These are phyloP conservation scores for Listronotus oregonensis DNA, from an alignment of 1,140 invertebrate species.

Conservation along the genomic window DNA sequence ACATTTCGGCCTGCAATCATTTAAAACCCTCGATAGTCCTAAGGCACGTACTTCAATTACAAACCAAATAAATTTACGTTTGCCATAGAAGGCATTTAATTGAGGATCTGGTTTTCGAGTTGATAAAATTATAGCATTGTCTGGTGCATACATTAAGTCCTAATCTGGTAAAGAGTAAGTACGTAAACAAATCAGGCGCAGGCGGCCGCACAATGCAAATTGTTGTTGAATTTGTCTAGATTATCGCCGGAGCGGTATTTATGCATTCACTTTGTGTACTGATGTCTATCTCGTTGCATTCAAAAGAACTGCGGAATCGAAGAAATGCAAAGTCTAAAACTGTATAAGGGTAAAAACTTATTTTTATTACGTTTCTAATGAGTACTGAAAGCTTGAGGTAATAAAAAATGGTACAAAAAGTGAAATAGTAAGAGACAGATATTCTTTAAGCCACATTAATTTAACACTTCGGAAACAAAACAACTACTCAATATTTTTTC, in stretches of 20 bases:
- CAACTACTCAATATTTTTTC: too few relatives aligned
- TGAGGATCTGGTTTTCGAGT: conserved; percentile 48
- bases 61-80: conserved; percentile 45
- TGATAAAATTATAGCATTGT: conserved; percentile 49
- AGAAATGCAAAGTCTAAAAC: too few relatives aligned
- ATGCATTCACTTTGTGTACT: conserved; percentile 42
- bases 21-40: too few relatives aligned
- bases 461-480: too few relatives aligned
- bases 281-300: conserved; percentile 13
- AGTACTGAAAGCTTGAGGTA: too few relatives aligned
- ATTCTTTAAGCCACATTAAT: too few relatives aligned
- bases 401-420: too few relatives aligned
- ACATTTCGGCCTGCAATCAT: too few relatives aligned
- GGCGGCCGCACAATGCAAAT: conserved; percentile 54
- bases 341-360: too few relatives aligned
- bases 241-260: conserved; percentile 47
- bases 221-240: conserved; percentile 55
- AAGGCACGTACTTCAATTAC: conserved; percentile 44
- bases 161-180: conserved; percentile 51
- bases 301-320: background rate
- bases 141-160: conserved; percentile 49
- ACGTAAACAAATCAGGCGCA: conserved; percentile 53
- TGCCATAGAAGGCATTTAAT: conserved; percentile 49
- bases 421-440: too few relatives aligned
- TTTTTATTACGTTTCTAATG: too few relatives aligned